phyloP scores from a whole-genome alignment of 2,888 invertebrate genomes.

The Melangyna quadrimaculata region DNA sequence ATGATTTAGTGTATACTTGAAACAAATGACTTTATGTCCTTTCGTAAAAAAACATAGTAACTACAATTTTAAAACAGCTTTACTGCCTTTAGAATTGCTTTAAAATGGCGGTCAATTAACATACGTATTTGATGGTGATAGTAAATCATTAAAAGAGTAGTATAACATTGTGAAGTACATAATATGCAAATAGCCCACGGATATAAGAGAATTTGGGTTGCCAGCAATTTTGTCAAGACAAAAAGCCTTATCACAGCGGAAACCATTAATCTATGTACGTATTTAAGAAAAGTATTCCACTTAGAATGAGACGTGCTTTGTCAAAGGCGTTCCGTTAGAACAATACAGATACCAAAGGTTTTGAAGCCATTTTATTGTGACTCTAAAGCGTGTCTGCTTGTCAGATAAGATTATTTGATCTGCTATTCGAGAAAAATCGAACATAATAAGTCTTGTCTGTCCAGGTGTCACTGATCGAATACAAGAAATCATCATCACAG shows the following conservation, averaged over 20 bases:
- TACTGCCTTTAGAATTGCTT: slow-evolving; percentile 12
- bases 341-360: not conserved
- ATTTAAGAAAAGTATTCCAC: not conserved
- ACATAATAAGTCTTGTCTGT: too few relatives aligned
- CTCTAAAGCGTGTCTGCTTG: not conserved
- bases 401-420: too few relatives aligned
- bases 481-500: too few relatives aligned
- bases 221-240: not conserved
- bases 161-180: not conserved
- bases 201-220: not conserved
- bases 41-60: not conserved
- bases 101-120: slow-evolving; percentile 61
- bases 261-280: not conserved
- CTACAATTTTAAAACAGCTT: slow-evolving; percentile 28
- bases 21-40: slow-evolving; percentile 52
- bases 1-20: slow-evolving; percentile 20
- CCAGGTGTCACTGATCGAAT: too few relatives aligned
- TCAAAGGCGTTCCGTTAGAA: not conserved
- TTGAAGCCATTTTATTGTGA: not conserved
- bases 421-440: too few relatives aligned
- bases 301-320: not conserved
- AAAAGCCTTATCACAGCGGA: not conserved
- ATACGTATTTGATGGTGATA: slow-evolving; percentile 58
- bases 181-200: slow-evolving; percentile 32
- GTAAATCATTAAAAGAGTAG: slow-evolving; percentile 47